Conservation (phyloP, 1,140 invertebrate genomes). For the Ylistrum balloti region DNA sequence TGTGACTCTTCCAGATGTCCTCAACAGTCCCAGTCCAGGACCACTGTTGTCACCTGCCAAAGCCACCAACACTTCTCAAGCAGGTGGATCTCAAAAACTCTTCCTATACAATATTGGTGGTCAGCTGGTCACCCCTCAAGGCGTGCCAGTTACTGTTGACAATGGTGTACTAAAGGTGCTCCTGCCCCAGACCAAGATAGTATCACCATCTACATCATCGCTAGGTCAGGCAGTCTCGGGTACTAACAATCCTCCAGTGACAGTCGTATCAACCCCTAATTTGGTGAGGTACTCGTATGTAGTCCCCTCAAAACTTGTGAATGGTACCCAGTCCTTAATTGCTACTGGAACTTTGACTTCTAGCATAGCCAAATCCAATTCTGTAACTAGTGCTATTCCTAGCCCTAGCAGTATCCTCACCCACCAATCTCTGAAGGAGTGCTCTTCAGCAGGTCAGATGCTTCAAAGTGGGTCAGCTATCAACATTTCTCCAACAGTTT, state of each 20-base stretch:
- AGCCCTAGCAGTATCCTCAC: neutral
- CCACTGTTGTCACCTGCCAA: neutral
- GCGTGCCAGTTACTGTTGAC: constrained; percentile 68
- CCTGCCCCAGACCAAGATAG: neutral
- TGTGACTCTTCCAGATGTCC: neutral
- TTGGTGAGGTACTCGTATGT: constrained; percentile 2
- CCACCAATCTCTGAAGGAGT: neutral
- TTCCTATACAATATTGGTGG: constrained; percentile 66
- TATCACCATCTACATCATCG: neutral
- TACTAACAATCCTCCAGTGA: neutral
- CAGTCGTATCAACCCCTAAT: neutral
- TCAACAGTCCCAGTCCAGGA: neutral
- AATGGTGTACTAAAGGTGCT: constrained; percentile 68
- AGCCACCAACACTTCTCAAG: neutral
- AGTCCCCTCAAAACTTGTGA: neutral
- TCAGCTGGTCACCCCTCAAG: constrained; percentile 67
- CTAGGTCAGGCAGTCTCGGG: neutral
- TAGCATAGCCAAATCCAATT: neutral
- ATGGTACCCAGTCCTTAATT: neutral
- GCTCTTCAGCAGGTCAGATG: neutral
- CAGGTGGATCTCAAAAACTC: constrained; percentile 48
- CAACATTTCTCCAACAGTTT: neutral
- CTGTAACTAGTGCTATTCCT: neutral
- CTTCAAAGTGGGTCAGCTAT: neutral
- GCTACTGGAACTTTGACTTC: neutral